These are phyloP conservation scores for Athrips mouffetella DNA, from an alignment of 2,888 invertebrate species.

Conservation along the genomic window DNA sequence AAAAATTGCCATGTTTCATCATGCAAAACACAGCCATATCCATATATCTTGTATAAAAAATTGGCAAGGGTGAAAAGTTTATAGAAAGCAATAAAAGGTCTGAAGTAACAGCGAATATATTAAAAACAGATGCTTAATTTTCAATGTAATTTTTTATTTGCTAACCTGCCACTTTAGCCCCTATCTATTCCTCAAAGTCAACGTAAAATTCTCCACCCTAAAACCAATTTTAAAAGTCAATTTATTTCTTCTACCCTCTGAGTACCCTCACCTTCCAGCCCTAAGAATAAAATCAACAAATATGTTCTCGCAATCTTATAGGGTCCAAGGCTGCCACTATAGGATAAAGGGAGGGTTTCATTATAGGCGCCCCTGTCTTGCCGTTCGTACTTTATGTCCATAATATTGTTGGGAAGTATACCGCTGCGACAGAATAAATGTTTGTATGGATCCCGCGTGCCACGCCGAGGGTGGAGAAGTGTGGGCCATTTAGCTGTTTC, in stretches of 20 bases:
- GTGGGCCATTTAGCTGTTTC: background rate
- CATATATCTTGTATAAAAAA: too few species aligned
- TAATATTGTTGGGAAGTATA: constrained; percentile 59
- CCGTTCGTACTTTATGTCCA: constrained; percentile 52
- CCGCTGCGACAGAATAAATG: constrained; percentile 57
- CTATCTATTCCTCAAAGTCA: background rate
- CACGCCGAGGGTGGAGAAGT: constrained; percentile 18
- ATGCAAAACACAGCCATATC: too few species aligned
- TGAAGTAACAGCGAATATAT: too few species aligned
- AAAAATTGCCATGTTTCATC: too few species aligned
- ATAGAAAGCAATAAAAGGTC: too few species aligned
- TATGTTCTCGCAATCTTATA: constrained; percentile 39
- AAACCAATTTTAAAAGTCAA: constrained; percentile 1
- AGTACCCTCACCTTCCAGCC: too few species aligned
- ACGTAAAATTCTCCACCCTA: background rate
- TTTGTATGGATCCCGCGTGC: constrained; percentile 48
- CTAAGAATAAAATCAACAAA: constrained; percentile 17
- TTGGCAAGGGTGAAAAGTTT: too few species aligned
- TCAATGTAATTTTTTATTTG: too few species aligned
- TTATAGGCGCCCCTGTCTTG: constrained; percentile 48
- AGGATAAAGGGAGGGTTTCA: constrained; percentile 53
- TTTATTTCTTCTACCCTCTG: background rate
- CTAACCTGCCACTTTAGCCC: background rate
- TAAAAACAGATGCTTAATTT: too few species aligned
- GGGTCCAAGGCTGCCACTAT: constrained; percentile 32